Evolutionary conservation across 2,113 vertebrate genomes (phyloP).

Genomic region (Lutjanus erythropterus): DNA sequence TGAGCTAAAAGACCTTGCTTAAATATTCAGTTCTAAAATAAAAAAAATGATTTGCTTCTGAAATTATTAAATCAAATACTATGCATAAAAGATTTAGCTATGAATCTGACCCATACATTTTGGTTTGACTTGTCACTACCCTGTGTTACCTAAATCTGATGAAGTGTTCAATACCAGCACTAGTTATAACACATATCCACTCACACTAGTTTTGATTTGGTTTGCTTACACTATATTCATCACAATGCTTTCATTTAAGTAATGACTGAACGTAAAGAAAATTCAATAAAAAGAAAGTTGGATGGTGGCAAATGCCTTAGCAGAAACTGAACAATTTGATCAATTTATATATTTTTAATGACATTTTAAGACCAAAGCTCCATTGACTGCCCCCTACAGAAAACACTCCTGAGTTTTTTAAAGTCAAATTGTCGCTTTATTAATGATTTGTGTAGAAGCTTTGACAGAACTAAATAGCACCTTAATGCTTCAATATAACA

Average conservation of each 20-base stretch:
- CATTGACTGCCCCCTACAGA: not conserved
- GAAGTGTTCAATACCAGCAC: not conserved
- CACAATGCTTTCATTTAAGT: not conserved
- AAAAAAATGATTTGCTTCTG: not conserved
- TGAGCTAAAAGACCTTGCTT: too few species aligned
- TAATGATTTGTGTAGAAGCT: not conserved
- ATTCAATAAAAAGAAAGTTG: not conserved
- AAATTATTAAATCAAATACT: not conserved
- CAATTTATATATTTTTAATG: not conserved
- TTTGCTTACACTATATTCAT: not conserved
- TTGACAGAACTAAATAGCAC: conserved; percentile 49
- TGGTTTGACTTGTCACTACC: not conserved
- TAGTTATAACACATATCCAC: not conserved
- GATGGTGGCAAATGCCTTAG: not conserved
- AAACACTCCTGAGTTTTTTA: conserved; percentile 8
- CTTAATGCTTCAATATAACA: conserved; percentile 60
- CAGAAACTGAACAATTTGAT: not conserved
- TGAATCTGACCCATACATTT: not conserved
- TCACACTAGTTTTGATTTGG: not conserved
- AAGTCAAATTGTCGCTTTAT: conserved; percentile 21
- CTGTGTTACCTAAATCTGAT: not conserved
- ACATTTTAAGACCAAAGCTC: not conserved
- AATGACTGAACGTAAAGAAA: not conserved
- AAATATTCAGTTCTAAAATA: not conserved
- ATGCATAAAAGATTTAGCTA: not conserved